These are phyloP conservation scores for Nomada lathburiana DNA, from an alignment of 2,888 invertebrate genomes.

Conservation along the genomic window DNA sequence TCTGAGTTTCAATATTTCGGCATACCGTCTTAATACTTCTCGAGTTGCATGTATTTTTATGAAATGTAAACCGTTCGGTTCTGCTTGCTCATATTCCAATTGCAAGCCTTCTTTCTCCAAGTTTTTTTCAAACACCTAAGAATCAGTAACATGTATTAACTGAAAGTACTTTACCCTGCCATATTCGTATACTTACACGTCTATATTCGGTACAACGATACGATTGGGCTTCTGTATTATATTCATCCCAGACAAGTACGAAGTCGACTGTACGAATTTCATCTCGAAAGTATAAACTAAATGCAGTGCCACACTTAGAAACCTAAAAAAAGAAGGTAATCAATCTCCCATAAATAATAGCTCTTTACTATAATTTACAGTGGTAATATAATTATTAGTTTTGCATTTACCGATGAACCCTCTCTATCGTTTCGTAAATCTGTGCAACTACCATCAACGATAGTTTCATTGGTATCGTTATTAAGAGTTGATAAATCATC, in stretches of 20 bases:
- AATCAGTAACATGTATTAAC: constrained; percentile 12
- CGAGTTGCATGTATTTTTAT: constrained; percentile 95
- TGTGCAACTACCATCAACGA: constrained; percentile 73
- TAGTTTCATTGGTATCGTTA: constrained; percentile 71
- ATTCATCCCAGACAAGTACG: constrained; percentile 91
- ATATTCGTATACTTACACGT: constrained; percentile 72
- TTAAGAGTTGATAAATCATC: constrained; percentile 67
- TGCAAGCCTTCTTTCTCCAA: constrained; percentile 90
- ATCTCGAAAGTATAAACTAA: constrained; percentile 88
- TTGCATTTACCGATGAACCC: constrained; percentile 66
- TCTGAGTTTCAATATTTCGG: constrained; percentile 95
- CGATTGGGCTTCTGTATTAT: constrained; percentile 85
- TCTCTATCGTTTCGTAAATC: constrained; percentile 66
- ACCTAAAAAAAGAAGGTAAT: constrained; percentile 52
- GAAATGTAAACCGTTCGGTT: constrained; percentile 90
- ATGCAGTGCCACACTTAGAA: constrained; percentile 66
- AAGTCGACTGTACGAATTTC: constrained; percentile 91
- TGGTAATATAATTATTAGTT: background rate
- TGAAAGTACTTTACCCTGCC: constrained; percentile 46
- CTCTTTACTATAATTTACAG: background rate
- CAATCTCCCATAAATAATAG: background rate
- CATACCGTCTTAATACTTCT: constrained; percentile 93
- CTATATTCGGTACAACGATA: constrained; percentile 70
- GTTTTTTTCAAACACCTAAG: constrained; percentile 89
- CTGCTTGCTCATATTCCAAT: constrained; percentile 89